Conservation (phyloP, 2,113 vertebrate genomes). For the Australoheros scitulus region DNA sequence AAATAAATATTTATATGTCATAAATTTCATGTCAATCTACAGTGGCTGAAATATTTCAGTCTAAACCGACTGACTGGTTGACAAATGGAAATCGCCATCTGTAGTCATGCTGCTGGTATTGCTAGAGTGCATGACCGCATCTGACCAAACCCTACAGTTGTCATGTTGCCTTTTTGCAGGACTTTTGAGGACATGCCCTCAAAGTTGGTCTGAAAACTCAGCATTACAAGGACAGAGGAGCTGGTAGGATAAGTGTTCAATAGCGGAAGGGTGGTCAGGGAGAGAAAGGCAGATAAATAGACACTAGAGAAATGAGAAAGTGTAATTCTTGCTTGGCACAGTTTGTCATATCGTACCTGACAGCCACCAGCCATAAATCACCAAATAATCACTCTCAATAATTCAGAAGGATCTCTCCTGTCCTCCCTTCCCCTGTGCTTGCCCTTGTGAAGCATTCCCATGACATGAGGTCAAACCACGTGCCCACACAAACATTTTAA, state of each 20-base stretch:
- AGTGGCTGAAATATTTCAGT: not conserved
- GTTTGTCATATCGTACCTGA: constrained; percentile 73
- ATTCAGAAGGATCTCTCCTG: constrained; percentile 71
- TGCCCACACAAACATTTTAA: constrained; percentile 32
- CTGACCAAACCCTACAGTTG: not conserved
- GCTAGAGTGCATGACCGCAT: not conserved
- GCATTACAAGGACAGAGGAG: constrained; percentile 42
- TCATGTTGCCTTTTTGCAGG: not conserved
- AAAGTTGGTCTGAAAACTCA: constrained; percentile 43
- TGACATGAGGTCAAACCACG: constrained; percentile 60
- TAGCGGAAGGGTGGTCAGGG: constrained; percentile 31
- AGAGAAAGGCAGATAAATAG: constrained; percentile 58
- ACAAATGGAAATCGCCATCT: not conserved
- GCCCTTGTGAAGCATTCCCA: constrained; percentile 64
- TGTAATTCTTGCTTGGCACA: constrained; percentile 76
- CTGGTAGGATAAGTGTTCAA: constrained; percentile 19
- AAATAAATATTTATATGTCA: not conserved
- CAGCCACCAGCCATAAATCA: constrained; percentile 81
- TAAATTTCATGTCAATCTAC: not conserved
- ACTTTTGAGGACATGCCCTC: constrained; percentile 14
- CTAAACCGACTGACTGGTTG: not conserved
- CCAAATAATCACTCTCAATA: constrained; percentile 79
- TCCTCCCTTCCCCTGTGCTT: constrained; percentile 61
- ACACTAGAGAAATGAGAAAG: constrained; percentile 70
- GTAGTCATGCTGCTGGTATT: accelerated